Evolutionary conservation across 2,888 invertebrate genomes (phyloP).

Genomic region (Margaritifera margaritifera): DNA sequence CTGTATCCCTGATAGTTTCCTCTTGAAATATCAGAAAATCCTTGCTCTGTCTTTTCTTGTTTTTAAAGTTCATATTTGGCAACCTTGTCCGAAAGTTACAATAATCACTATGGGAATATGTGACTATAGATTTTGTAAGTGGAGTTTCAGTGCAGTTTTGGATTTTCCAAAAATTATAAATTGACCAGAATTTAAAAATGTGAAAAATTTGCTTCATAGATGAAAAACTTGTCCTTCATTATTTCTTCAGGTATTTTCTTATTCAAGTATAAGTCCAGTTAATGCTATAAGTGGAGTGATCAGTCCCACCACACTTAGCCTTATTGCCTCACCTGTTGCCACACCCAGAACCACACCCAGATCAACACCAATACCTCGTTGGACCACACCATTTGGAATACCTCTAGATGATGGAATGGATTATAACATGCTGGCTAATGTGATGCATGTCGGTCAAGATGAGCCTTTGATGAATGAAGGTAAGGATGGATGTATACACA

Average conservation of each 20-base stretch:
- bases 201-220: too few relatives aligned
- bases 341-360: conserved; percentile 83
- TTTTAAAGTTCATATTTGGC: too few relatives aligned
- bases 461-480: conserved; percentile 80
- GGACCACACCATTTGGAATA: conserved; percentile 88
- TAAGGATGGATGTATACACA: conserved; percentile 18
- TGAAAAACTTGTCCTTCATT: background rate
- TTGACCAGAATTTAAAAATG: too few relatives aligned
- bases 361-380: conserved; percentile 79
- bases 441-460: conserved; percentile 76
- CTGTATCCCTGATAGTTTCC: too few relatives aligned
- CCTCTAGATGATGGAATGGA: conserved; percentile 88
- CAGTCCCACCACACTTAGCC: conserved; percentile 89
- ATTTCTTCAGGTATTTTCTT: conserved; percentile 87
- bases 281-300: conserved; percentile 87
- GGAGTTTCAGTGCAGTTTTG: too few relatives aligned
- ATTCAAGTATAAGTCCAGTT: conserved; percentile 88
- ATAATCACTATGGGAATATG: too few relatives aligned
- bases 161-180: too few relatives aligned
- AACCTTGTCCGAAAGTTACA: too few relatives aligned
- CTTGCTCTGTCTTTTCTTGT: too few relatives aligned
- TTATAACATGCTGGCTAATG: conserved; percentile 89
- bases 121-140: too few relatives aligned
- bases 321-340: conserved; percentile 83
- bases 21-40: too few relatives aligned